Evolutionary conservation across 2,113 vertebrate genomes (phyloP), one percentile per base, ranked within the genome.

Genomic region (Tricholaema leucomelas): DNA sequence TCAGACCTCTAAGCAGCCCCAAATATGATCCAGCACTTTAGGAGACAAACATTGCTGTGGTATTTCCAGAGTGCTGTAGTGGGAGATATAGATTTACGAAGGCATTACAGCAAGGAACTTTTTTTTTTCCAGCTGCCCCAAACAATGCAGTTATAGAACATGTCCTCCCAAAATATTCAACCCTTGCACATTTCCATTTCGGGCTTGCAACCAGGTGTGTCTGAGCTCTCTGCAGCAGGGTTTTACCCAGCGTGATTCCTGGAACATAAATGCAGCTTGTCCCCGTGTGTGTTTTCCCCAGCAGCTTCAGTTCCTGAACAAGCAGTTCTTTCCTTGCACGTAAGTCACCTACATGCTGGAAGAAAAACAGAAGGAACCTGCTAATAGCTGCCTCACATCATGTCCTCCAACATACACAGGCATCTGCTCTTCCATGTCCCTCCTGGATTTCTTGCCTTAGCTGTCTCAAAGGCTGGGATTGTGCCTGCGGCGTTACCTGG

Each of bases 131-230:
- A 4, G 66, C 63, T 61, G 73, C 82, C 82, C 65, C 76, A 82
- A 16, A 95, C 92, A 95, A 92, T 87, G 92, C 81, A n/a, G 72
- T 42, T 93, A 95, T 50, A 94, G 69, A 93, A 74, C 75, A 56
- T 74, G 91, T 85, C 91, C 91, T 96, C 88, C 36, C 87, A 61
- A 93, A 95, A 93, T 85, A 94, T 93, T 96, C 95, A 67, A 36
- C 42, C 65, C 69, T 82, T 25, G 72, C 89, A 87, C 87, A 92
- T 96, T 96, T 96, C 92, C 91, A 92, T 96, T 94, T 92, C 95
- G 95, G 95, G 89, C 93, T 94, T 94, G 91, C 84, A 89, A 73
- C 92, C 96, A 96, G 93, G 93, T 95, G 91, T 89, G 92, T 40
- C 81, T 65, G 92, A 94, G 35, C 88, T 61, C 81, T 77, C 23